Evolutionary conservation across 64 coral and sea anemone genomes (phyloP), one percentile per base, ranked within the genome.

Genomic region (Cladopsammia gracilis): DNA sequence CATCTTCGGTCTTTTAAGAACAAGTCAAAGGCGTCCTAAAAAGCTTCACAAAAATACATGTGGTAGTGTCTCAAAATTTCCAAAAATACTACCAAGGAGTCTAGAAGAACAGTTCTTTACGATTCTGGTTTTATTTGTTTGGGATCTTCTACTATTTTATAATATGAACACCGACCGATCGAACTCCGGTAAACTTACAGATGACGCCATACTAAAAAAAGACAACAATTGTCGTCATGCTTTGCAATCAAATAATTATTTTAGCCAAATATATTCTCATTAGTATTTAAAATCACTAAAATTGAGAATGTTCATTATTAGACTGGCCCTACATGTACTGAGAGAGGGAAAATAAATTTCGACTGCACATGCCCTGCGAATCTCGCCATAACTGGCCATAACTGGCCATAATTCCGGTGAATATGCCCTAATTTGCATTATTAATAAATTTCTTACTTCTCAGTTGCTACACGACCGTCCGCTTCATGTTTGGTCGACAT

Each of bases 181-280:
- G 75, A 77, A 77, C n/a, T 53, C 20, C 75, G 75, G 75, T 57
- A 23, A 77, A 87, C 0, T 68, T 87, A 52, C 61, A 65, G 57
- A 72, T 25, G 66, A 87, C 66, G 22, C 85, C 85, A 87, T 87
- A 77, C 25, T 77, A 54, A 72, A 43, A 87, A 73, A 18, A 65
- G n/a, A 72, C 34, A 60, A 74, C 74, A 88, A 88, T 11, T 73
- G 74, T 75, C 56, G 11, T 57, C 58, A 61, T 18, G 51, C 52
- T 19, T 61, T 88, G 86, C 5, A 60, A 49, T 75, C 67, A 75
- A 88, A 61, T 88, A 59, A 88, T 7, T 45, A 70, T 87, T 87
- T 52, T 69, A 5, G 42, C 7, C 64, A 70, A 15, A 58, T 10
- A 58, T 34, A 34, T 34, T 2, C 34, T 34, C 34, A 34, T 34